Conservation (phyloP, 2,888 invertebrate species). For the Anthophora plumipes region DNA sequence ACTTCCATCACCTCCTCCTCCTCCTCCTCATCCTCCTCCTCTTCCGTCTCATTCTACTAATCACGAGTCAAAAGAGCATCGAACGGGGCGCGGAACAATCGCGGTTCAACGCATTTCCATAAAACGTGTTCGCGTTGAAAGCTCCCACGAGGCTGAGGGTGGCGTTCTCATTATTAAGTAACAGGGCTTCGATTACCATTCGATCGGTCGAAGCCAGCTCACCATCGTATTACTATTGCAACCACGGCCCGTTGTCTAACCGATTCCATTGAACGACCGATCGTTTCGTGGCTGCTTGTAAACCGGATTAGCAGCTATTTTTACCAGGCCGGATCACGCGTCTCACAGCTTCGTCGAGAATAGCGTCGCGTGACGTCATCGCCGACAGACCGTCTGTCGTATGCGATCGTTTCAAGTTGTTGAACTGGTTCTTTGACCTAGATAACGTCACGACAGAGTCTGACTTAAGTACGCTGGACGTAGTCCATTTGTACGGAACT, state of each 20-base stretch:
- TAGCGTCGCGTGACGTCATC: constrained; percentile 79
- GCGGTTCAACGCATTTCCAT: constrained; percentile 37
- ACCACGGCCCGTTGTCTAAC: constrained; percentile 6
- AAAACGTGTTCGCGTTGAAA: constrained; percentile 14
- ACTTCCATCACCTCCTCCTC: background rate
- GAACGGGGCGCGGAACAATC: constrained; percentile 17
- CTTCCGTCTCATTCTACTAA: constrained; percentile 4
- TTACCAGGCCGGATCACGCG: constrained; percentile 72
- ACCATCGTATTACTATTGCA: constrained; percentile 22
- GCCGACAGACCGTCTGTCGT: constrained; percentile 75
- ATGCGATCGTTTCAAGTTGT: constrained; percentile 74
- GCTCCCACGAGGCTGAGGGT: background rate
- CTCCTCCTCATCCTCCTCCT: too few species aligned
- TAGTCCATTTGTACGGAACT: constrained; percentile 20
- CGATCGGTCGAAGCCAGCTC: background rate
- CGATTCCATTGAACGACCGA: constrained; percentile 42
- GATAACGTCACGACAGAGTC: constrained; percentile 64
- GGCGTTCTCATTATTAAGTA: constrained; percentile 32
- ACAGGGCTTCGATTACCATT: constrained; percentile 19
- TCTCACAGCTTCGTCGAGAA: constrained; percentile 72
- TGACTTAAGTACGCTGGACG: constrained; percentile 50
- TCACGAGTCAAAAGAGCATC: constrained; percentile 22
- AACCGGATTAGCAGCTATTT: constrained; percentile 71
- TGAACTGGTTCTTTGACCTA: constrained; percentile 79
- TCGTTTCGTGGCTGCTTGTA: constrained; percentile 56